phyloP scores from a whole-genome alignment of 2,888 invertebrate species.

The Brachyptera putata region DNA sequence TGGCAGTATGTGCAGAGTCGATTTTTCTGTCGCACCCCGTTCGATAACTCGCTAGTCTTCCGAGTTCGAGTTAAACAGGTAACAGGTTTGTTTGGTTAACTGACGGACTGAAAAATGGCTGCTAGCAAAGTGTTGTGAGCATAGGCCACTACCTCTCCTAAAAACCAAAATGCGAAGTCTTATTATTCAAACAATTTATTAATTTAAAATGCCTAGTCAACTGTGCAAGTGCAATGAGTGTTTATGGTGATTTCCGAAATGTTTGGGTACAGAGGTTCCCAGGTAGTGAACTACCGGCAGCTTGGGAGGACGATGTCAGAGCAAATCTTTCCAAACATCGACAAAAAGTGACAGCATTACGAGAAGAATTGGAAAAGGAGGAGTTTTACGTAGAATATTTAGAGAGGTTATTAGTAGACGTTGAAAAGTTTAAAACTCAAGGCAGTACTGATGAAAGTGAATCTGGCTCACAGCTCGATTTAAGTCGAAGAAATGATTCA shows the following conservation, averaged over 20 bases:
- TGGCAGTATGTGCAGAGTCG: too few species aligned
- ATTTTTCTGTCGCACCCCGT: too few species aligned
- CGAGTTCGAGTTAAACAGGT: too few species aligned
- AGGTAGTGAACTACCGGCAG: constrained; percentile 82
- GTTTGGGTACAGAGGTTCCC: constrained; percentile 90
- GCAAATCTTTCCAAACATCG: constrained; percentile 86
- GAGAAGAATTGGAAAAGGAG: constrained; percentile 85
- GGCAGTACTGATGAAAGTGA: constrained; percentile 40
- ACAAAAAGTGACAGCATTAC: constrained; percentile 74
- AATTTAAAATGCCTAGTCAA: background rate
- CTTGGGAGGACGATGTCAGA: constrained; percentile 90
- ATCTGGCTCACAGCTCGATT: constrained; percentile 42
- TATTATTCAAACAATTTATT: background rate
- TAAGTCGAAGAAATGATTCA: background rate
- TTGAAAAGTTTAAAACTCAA: constrained; percentile 71
- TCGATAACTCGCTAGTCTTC: too few species aligned
- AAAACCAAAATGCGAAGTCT: background rate
- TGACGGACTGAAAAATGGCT: too few species aligned
- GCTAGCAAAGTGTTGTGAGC: too few species aligned
- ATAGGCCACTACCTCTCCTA: background rate
- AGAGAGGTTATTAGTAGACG: constrained; percentile 78
- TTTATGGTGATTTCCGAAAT: constrained; percentile 86
- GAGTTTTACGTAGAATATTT: constrained; percentile 87
- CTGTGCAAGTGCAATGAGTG: constrained; percentile 56
- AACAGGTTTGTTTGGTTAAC: too few species aligned